Conservation (phyloP, 2,888 invertebrate species). For the Rhorus exstirpatorius region DNA sequence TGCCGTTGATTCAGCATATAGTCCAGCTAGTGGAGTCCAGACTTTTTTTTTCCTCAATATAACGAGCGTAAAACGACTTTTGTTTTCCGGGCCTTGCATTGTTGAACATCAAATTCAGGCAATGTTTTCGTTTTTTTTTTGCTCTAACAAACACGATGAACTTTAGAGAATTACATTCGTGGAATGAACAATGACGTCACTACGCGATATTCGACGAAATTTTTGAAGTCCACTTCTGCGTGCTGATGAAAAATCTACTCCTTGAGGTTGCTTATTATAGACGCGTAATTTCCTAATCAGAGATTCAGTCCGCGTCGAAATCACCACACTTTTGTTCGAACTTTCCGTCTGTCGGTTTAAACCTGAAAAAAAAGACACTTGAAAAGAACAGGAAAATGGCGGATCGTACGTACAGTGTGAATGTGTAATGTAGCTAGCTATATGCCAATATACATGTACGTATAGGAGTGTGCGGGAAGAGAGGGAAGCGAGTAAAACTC, state of each 20-base stretch:
- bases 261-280: no score
- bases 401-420: slow-evolving; percentile 5
- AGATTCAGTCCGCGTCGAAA: slow-evolving; percentile 37
- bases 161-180: no score
- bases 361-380: not conserved
- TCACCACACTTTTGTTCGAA: slow-evolving; percentile 17
- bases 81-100: not conserved
- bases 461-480: slow-evolving; percentile 1
- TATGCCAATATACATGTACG: not conserved
- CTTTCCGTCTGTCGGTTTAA: not conserved
- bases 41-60: not conserved
- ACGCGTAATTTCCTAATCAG: slow-evolving; percentile 23
- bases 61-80: not conserved
- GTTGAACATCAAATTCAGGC: not conserved
- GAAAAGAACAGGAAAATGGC: not conserved
- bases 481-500: slow-evolving; percentile 19
- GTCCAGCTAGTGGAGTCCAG: not conserved
- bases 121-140: not conserved
- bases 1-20: slow-evolving; percentile 68
- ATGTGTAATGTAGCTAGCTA: not conserved
- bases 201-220: no score
- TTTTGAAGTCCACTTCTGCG: no score
- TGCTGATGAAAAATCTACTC: no score
- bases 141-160: not conserved
- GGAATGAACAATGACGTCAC: no score